Conservation (phyloP, 1,140 invertebrate species). For the Drosophila ananassae region DNA sequence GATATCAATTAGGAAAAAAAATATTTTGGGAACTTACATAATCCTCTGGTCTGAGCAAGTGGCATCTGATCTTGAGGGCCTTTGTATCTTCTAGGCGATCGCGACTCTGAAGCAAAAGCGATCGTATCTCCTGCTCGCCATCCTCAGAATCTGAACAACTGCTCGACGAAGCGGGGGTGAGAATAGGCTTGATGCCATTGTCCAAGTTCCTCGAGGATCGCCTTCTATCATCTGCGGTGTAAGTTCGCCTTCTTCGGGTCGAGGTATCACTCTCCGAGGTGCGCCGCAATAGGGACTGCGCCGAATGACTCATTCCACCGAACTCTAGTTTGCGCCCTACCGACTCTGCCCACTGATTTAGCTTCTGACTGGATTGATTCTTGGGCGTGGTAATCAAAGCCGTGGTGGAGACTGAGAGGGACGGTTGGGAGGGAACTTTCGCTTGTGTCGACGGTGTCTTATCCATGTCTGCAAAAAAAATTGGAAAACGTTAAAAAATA, state of each 20-base stretch:
- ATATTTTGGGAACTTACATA: constrained; percentile 70
- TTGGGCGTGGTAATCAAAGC: constrained; percentile 71
- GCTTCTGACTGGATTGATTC: constrained; percentile 33
- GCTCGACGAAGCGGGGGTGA: constrained; percentile 66
- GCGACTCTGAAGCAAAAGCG: constrained; percentile 71
- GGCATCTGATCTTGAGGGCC: constrained; percentile 80
- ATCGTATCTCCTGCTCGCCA: constrained; percentile 82
- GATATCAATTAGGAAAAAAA: background rate
- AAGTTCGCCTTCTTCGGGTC: constrained; percentile 70
- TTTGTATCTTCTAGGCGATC: constrained; percentile 77
- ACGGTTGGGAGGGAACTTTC: constrained; percentile 40
- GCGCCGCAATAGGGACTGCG: constrained; percentile 71
- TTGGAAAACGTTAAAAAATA: background rate
- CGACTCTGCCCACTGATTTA: constrained; percentile 46
- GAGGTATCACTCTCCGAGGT: constrained; percentile 83
- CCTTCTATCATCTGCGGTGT: constrained; percentile 72
- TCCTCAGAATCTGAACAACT: constrained; percentile 75
- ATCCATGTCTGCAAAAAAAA: constrained; percentile 57
- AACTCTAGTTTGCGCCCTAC: constrained; percentile 79
- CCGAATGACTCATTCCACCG: constrained; percentile 78
- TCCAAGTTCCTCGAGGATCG: constrained; percentile 79
- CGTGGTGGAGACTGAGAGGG: constrained; percentile 69
- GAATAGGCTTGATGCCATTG: constrained; percentile 76
- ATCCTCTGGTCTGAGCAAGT: constrained; percentile 80
- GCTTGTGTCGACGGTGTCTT: constrained; percentile 35